phyloP scores from a whole-genome alignment of 35 echinoderm and acorn worm species.

The Diadema setosum region DNA sequence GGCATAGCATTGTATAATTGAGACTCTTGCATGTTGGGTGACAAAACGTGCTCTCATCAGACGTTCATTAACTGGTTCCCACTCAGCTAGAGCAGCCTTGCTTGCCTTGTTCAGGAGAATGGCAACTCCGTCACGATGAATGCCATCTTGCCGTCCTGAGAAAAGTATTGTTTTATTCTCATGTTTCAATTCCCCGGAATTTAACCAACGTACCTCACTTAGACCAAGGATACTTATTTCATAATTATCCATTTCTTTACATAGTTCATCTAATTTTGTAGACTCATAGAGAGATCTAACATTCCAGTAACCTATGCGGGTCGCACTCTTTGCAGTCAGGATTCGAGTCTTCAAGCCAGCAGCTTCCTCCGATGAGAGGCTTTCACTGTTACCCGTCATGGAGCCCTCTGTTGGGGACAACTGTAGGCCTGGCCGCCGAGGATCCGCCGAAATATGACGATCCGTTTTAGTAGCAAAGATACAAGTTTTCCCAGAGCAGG shows the following conservation, averaged over 20 bases:
- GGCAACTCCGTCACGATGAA: background rate
- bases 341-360: background rate
- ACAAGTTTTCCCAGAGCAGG: background rate
- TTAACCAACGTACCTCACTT: background rate
- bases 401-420: background rate
- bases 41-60: background rate
- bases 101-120: background rate
- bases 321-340: background rate
- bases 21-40: background rate
- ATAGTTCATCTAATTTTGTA: background rate
- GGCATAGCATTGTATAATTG: too few species aligned
- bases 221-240: background rate
- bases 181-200: background rate
- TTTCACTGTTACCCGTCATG: background rate
- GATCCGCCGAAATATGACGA: background rate
- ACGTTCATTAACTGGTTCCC: background rate
- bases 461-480: background rate
- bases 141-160: background rate
- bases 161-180: background rate
- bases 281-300: background rate
- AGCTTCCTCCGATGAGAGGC: background rate
- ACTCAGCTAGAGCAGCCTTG: background rate
- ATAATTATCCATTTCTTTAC: background rate
- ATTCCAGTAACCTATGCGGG: background rate
- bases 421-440: background rate